Evolutionary conservation across 2,113 vertebrate species (phyloP), one percentile per base, ranked within the genome.

Genomic region (Halichoerus grypus): DNA sequence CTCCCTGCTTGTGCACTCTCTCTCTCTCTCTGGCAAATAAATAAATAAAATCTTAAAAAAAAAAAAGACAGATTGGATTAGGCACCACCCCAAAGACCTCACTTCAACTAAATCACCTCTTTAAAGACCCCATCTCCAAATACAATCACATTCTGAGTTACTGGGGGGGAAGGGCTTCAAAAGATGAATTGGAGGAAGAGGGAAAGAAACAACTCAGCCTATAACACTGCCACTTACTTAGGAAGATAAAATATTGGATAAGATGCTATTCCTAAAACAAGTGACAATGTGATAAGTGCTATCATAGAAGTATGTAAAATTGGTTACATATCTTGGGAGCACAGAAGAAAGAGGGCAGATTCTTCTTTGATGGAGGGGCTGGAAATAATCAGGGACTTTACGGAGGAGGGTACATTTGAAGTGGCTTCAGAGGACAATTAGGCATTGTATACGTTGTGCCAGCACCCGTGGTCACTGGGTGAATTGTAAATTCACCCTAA

Each of bases 181-280:
- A 3, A 55, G 61, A 81, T 18, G 14, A 28, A 42, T 79, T 65
- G 59, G 31, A 26, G 6, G 8, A 53, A 33, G 46, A 0, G 19
- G 26, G 26, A 42, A 8, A 65, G 33, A 12, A 67, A 82, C 14
- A 71, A 63, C 46, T 90, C 15, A 55, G 4, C 8, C 16, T 7
- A 65, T 51, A 84, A 57, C 42, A 94, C 53, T 63, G n/a, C 18
- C 16, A 82, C 67, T 94, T 82, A 61, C 49, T 39, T 80, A 49
- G 63, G 53, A 79, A 49, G 53, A 39, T 71, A 53, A 81, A 96
- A 96, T 61, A 39, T 55, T 93, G 49, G 88, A 5, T 69, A 85
- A 85, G 71, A 88, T 92, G 46, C 4, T 91, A 28, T 84, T 51
- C 33, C 49, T 93, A 51, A 67, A 82, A 74, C 15, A 86, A 24